Conservation (phyloP, 2,797 vertebrate species). For the Acipenser transmontanus region DNA sequence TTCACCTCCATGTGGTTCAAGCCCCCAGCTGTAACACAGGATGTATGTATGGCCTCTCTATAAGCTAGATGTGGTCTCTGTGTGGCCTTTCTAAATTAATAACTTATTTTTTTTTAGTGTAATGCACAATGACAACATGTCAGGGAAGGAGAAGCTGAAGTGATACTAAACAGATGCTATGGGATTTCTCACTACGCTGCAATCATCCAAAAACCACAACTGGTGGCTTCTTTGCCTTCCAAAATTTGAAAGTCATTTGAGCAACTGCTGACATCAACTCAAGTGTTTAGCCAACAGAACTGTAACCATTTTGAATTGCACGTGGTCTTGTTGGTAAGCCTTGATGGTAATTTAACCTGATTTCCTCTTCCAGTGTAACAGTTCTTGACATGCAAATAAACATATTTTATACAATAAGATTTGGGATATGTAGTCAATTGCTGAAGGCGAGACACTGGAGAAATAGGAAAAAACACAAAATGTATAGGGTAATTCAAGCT, state of each 20-base stretch:
- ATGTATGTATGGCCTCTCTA: neutral
- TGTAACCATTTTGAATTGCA: conserved; percentile 5
- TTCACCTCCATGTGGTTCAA: neutral
- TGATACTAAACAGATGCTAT: neutral
- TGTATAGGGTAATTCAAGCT: no score
- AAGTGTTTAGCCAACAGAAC: conserved; percentile 2
- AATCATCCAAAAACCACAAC: conserved; percentile 9
- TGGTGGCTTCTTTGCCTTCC: conserved; percentile 2
- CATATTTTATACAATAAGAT: conserved; percentile 10
- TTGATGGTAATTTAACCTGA: conserved; percentile 11
- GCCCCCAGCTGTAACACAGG: neutral
- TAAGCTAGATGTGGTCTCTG: neutral
- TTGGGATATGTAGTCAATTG: neutral
- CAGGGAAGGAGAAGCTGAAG: neutral
- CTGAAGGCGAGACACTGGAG: neutral
- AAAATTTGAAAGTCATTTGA: conserved; percentile 3
- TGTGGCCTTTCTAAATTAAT: conserved; percentile 4
- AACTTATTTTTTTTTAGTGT: neutral
- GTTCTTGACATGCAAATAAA: conserved; percentile 16
- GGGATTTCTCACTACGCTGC: neutral
- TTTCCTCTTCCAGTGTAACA: conserved; percentile 2
- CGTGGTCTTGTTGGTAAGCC: conserved; percentile 14
- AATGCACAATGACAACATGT: neutral
- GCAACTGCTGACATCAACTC: conserved; percentile 9
- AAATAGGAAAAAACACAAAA: no score